Base-by-base conservation (phyloP, 1,140 invertebrate species). In the Diachasma alloeum region DNA sequence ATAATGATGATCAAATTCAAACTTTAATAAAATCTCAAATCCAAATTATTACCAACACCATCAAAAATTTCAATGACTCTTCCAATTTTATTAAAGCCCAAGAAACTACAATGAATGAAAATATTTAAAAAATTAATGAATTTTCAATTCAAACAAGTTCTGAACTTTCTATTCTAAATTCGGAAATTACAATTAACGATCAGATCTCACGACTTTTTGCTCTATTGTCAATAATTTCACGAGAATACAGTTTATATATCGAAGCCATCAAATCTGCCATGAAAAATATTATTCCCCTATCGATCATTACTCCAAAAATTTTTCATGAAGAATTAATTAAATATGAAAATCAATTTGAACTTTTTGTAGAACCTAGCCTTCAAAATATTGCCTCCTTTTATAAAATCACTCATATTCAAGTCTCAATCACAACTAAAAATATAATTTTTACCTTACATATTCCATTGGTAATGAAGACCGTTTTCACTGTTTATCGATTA, bases 211-310 rank as follows among this genome's bases (percentile, higher is more conserved):
- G 42, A 73, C 83, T 19, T 63, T 77, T 17, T 74, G 80, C 36
- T 73, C 63, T 72, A 24, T 79, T 77, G 31, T 75, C 53, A 44
- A 81, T 68, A 68, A 69, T 83, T 39, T 79, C 79, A 56, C 77
- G 82, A 24, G 82, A 86, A 63, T 81, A 82, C 36, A 74, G 83
- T 66, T 80, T 82, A 67, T 71, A 69, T 36, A 73, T 86, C 2
- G 24, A 74, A 3, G 80, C 82, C 31, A 83, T 86, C 13, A 53
- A 84, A 36, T 83, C 84, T 66, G 80, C 76, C 0, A 86, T 83
- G 81, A 74, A 82, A 1, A 79, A 80, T 26, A 82, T 75, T 5
- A 78, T 86, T 19, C 81, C 84, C 44, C 84, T 80, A 0, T 83
- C 79, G 42, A 79, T 85, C 15, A 83, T 84, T 75, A 77, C 78